Evolutionary conservation across 2,888 invertebrate genomes (phyloP).

Genomic region (Sinhomidia bicolor): DNA sequence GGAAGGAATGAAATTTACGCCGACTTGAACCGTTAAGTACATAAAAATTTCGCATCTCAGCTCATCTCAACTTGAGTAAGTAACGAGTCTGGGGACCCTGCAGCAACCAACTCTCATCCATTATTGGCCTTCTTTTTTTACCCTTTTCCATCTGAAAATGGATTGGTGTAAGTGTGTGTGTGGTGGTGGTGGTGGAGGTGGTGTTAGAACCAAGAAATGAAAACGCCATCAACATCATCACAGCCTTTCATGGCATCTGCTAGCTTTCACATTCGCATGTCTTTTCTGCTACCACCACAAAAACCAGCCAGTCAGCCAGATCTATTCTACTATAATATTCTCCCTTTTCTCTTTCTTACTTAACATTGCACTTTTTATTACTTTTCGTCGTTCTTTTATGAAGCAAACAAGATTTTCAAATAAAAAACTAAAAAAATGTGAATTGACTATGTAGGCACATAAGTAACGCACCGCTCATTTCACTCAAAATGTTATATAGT

Average conservation of each 20-base stretch:
- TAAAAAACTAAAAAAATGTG: background rate
- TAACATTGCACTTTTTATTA: slow-evolving; percentile 3
- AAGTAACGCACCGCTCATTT: background rate
- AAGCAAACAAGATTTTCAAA: background rate
- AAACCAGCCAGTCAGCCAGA: background rate
- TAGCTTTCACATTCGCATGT: slow-evolving; percentile 39
- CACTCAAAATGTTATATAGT: background rate
- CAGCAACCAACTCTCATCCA: slow-evolving; percentile 63
- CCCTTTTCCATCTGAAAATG: slow-evolving; percentile 44
- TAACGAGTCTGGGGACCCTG: slow-evolving; percentile 43
- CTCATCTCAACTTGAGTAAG: slow-evolving; percentile 27
- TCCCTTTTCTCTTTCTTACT: background rate
- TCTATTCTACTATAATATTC: too few species aligned
- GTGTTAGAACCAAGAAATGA: slow-evolving; percentile 29
- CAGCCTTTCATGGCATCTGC: slow-evolving; percentile 54
- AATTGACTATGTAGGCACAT: background rate
- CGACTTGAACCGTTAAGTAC: slow-evolving; percentile 63
- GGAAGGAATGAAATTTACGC: slow-evolving; percentile 59
- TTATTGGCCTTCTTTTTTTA: slow-evolving; percentile 53
- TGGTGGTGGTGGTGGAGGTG: too few species aligned
- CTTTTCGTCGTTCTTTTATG: slow-evolving; percentile 1
- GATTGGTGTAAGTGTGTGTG: slow-evolving; percentile 16
- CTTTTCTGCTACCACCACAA: background rate
- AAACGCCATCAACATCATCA: slow-evolving; percentile 57
- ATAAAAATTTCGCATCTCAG: slow-evolving; percentile 57